These are phyloP conservation scores for Eurystomus gularis DNA, from an alignment of 2,113 vertebrate species.

Conservation along the genomic window DNA sequence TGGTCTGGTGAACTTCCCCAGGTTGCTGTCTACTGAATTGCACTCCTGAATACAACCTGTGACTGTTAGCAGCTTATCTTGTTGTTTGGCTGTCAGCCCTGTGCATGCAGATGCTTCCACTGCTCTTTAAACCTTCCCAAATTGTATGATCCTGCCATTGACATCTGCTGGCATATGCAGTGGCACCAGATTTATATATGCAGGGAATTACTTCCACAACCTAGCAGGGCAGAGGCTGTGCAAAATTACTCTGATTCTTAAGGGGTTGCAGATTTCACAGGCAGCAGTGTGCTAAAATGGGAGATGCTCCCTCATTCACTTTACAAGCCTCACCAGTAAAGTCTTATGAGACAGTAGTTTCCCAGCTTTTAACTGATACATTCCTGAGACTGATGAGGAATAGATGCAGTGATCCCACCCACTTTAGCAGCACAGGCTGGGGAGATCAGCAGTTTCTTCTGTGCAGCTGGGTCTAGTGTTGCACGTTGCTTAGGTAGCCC, in stretches of 20 bases:
- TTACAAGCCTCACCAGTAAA: not conserved
- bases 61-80: not conserved
- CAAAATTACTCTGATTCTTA: not conserved
- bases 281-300: not conserved
- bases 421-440: fast-evolving
- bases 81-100: not conserved
- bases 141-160: fast-evolving
- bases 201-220: not conserved
- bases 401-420: fast-evolving
- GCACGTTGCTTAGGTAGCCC: not conserved
- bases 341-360: not conserved
- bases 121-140: not conserved
- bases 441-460: not conserved
- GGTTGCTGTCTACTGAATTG: not conserved
- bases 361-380: not conserved
- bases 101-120: not conserved
- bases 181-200: not conserved
- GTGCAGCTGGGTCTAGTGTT: fast-evolving
- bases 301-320: not conserved
- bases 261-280: not conserved
- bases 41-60: not conserved
- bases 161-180: not conserved
- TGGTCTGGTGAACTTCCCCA: not conserved
- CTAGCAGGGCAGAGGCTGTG: not conserved
- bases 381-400: not conserved